Conservation (phyloP, 2,888 invertebrate genomes). For the Drosophila tripunctata region DNA sequence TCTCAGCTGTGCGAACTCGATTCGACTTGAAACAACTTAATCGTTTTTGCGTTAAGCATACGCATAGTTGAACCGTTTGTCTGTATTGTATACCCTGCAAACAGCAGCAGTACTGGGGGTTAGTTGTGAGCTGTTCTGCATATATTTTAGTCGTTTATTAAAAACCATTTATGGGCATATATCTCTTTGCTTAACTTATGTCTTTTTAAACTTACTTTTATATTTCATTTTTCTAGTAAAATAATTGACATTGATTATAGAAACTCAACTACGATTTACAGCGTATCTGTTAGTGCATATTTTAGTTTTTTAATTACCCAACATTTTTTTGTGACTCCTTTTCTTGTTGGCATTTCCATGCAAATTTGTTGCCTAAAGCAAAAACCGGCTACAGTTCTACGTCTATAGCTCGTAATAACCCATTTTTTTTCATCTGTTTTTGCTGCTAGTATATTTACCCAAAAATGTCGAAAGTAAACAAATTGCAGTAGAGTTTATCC, state of each 20-base stretch:
- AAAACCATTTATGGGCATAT: too few species aligned
- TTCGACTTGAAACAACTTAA: slow-evolving; percentile 66
- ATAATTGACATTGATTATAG: background rate
- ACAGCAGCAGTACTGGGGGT: background rate
- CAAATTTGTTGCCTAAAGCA: slow-evolving; percentile 52
- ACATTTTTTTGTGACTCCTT: slow-evolving; percentile 13
- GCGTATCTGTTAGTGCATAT: background rate
- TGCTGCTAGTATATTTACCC: slow-evolving; percentile 53
- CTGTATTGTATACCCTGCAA: slow-evolving; percentile 19
- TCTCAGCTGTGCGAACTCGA: slow-evolving; percentile 35
- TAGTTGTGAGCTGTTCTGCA: too few species aligned
- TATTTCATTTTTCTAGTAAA: background rate
- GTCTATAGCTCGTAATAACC: slow-evolving; percentile 75
- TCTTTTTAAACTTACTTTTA: background rate
- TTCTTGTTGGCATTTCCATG: slow-evolving; percentile 45
- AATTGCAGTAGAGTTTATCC: slow-evolving; percentile 76
- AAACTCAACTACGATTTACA: background rate
- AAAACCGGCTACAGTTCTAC: slow-evolving; percentile 15
- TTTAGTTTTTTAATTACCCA: background rate
- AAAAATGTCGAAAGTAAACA: slow-evolving; percentile 79
- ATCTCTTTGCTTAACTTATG: too few species aligned
- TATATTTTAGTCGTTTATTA: too few species aligned
- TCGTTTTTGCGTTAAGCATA: slow-evolving; percentile 75
- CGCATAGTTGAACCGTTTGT: slow-evolving; percentile 51
- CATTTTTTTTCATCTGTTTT: slow-evolving; percentile 59